A percentile compares a stretch with the other conserved stretches of the same genome.
Conservation (phyloP, 2,888 invertebrate genomes). For the Actias luna region DNA sequence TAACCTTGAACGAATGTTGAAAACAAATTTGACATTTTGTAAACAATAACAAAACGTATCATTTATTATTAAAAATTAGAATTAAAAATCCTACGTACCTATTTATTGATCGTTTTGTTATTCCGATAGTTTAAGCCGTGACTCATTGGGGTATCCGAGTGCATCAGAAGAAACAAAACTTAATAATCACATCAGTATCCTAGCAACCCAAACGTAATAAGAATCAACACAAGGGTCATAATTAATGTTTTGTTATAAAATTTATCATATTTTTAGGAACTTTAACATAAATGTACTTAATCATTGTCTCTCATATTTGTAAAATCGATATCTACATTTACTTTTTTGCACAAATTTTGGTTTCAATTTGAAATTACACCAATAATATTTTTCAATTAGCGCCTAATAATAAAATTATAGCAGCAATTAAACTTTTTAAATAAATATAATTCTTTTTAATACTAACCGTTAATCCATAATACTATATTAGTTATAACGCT, state of each 20-base stretch:
- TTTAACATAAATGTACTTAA: neutral
- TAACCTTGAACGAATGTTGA: conserved; percentile 16
- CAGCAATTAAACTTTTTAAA: neutral
- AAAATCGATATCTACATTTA: too few relatives aligned
- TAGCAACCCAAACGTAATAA: conserved; percentile 54
- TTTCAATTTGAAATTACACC: too few relatives aligned
- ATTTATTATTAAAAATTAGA: neutral
- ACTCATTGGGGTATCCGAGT: neutral
- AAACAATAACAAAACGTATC: neutral
- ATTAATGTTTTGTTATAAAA: neutral
- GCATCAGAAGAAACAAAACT: conserved; percentile 22
- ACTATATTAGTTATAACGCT: neutral
- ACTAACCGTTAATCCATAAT: conserved; percentile 1
- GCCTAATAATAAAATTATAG: conserved; percentile 6
- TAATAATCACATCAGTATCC: conserved; percentile 51
- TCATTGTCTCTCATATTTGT: too few relatives aligned
- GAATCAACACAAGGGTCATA: neutral
- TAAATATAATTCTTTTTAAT: neutral
- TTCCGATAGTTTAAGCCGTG: neutral
- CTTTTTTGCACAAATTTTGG: too few relatives aligned
- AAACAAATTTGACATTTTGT: conserved; percentile 6
- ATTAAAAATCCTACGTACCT: conserved; percentile 14
- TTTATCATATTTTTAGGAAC: neutral
- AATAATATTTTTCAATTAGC: neutral
- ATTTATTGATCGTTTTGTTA: conserved; percentile 9